Base-by-base conservation (phyloP, 2,888 invertebrate species). In the Trypoxylon attenuatum region DNA sequence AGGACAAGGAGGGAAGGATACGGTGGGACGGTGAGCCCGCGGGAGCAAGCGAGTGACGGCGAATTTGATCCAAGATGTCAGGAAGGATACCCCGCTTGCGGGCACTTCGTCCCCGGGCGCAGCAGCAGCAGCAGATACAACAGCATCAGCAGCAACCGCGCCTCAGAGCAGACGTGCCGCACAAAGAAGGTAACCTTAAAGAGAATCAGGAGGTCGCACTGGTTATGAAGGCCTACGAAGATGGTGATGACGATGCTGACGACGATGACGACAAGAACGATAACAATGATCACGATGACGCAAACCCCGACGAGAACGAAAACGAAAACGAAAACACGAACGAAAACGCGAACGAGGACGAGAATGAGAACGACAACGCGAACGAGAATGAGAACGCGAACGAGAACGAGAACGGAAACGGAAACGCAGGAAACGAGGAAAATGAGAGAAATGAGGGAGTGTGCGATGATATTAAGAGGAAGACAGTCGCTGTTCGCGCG, bases 81-180 rank as follows among this genome's bases (percentile, higher is more conserved):
- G 82, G 80, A 63, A 78, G 76, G 29, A 78, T 71, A 46, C 80
- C 83, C 43, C 79, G 83, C 22, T 53, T 82, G 51, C 76, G 84
- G 50, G 79, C 81, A 52, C 71, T 84, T 47, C 80, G 84, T 55
- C 81, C 82, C 5, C 79, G 84, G 19, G 73, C 76, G 23, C 74
- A 73, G 47, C 73, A 71, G 13, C 52, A 41, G 10, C 62, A 47
- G 19, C n/a, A 33, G 33, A n/a, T n/a, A n/a, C n/a, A n/a, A n/a
- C 33, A 33, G 13, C 33, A 13, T 13, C 33, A 33, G 33, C 33
- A 10, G 33, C 10, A 13, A 13, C 33, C 33, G 33, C 10, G 13
- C 33, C n/a, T 6, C 0, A 10, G 33, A 33, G 33, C 33, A 33
- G 13, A 3, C 6, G 47, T 58, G 6, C 18, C 50, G 18, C 51